These are phyloP conservation scores for Contarinia nasturtii DNA, from an alignment of 1,140 invertebrate species.

Conservation along the genomic window DNA sequence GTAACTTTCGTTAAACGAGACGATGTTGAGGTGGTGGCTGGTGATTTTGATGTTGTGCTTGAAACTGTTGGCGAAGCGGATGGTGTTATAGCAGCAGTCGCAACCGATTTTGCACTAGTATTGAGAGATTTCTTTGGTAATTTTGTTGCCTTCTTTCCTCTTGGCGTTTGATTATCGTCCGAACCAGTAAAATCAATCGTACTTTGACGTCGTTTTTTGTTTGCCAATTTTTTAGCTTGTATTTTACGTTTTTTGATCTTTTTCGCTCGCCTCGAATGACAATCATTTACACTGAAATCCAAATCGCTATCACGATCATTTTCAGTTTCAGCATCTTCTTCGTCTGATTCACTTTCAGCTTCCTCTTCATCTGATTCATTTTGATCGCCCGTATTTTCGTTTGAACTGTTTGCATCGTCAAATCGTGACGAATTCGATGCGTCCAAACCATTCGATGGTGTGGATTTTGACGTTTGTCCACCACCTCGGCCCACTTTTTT, in stretches of 20 bases:
- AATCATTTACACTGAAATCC: slow-evolving; percentile 18
- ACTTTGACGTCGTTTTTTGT: not conserved
- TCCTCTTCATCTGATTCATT: slow-evolving; percentile 13
- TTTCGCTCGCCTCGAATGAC: slow-evolving; percentile 1
- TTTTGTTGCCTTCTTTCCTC: not conserved
- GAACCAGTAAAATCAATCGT: not conserved
- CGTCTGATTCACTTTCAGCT: slow-evolving; percentile 15
- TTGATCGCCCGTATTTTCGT: slow-evolving; percentile 13
- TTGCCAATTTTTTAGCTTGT: not conserved
- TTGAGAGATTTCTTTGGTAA: not conserved
- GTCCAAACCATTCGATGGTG: not conserved
- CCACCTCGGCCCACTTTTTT: not conserved
- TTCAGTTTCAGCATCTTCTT: slow-evolving; percentile 18
- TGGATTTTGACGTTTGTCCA: not conserved
- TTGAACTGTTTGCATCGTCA: slow-evolving; percentile 6
- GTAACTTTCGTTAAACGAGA: slow-evolving; percentile 8
- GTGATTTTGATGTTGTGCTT: no score
- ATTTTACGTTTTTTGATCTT: slow-evolving; percentile 1
- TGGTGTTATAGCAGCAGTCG: slow-evolving; percentile 3
- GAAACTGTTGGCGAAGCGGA: no score
- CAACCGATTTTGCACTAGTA: not conserved
- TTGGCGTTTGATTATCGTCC: slow-evolving; percentile 2
- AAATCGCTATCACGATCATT: slow-evolving; percentile 22
- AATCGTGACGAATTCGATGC: slow-evolving; percentile 5
- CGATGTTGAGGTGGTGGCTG: slow-evolving; percentile 7